phyloP scores from a whole-genome alignment of 2,888 invertebrate species.

The Dynastes maya region DNA sequence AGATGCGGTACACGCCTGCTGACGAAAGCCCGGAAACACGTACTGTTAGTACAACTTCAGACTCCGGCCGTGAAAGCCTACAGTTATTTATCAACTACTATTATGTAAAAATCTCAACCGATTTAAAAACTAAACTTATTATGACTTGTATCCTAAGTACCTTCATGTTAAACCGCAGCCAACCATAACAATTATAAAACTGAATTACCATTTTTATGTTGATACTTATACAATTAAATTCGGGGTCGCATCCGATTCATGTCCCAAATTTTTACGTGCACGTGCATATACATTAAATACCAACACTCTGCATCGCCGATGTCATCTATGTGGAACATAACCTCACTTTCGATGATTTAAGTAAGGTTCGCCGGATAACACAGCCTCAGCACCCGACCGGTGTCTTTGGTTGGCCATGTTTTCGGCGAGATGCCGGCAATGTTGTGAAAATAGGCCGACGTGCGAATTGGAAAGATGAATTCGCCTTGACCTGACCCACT shows the following conservation, averaged over 20 bases:
- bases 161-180: no score
- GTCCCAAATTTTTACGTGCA: not conserved
- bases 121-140: no score
- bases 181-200: no score
- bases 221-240: not conserved
- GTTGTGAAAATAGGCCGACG: constrained; percentile 50
- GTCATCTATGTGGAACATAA: constrained; percentile 32
- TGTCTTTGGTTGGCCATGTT: not conserved
- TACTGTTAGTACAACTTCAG: no score
- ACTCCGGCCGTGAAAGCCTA: no score
- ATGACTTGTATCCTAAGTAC: no score
- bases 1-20: not conserved
- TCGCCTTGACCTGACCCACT: constrained; percentile 59
- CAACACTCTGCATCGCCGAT: not conserved
- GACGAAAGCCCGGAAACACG: not conserved
- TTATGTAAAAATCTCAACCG: no score
- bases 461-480: constrained; percentile 54
- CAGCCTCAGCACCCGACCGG: not conserved
- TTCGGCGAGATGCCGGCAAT: constrained; percentile 9
- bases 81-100: no score
- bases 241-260: not conserved
- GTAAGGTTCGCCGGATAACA: not conserved
- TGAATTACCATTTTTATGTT: not conserved
- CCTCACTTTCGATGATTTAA: constrained; percentile 17
- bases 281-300: not conserved